phyloP scores from a whole-genome alignment of 2,888 invertebrate genomes.

The Chrysina gloriosa region DNA sequence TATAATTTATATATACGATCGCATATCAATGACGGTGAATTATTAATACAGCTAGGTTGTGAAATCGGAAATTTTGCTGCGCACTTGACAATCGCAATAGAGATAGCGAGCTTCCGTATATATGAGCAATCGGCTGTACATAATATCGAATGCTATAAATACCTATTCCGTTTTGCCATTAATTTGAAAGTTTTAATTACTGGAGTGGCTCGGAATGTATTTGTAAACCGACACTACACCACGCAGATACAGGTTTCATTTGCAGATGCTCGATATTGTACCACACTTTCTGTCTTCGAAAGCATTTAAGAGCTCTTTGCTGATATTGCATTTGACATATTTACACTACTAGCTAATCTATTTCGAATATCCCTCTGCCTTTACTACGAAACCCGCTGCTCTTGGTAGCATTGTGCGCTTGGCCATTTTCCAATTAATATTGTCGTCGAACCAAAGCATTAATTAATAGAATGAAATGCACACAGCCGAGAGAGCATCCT shows the following conservation, averaged over 20 bases:
- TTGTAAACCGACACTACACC: slow-evolving; percentile 45
- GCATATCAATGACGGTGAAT: background rate
- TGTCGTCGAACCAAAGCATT: too few relatives aligned
- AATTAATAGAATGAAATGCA: too few relatives aligned
- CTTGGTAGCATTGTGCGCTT: background rate
- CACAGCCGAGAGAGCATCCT: too few relatives aligned
- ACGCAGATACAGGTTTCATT: slow-evolving; percentile 44
- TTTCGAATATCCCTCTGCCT: background rate
- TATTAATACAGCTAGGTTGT: background rate
- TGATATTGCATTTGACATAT: slow-evolving; percentile 22
- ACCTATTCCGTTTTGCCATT: slow-evolving; percentile 46
- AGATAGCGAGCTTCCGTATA: background rate
- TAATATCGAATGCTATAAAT: slow-evolving; percentile 39
- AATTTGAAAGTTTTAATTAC: slow-evolving; percentile 50
- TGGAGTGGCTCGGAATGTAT: slow-evolving; percentile 44
- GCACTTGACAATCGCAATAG: background rate
- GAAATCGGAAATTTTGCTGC: background rate
- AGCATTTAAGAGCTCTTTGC: slow-evolving; percentile 5
- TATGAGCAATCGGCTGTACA: background rate
- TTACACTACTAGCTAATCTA: slow-evolving; percentile 1
- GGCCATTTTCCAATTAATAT: too few relatives aligned
- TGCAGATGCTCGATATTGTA: slow-evolving; percentile 38
- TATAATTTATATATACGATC: background rate
- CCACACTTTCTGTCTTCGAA: background rate
- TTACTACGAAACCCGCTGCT: slow-evolving; percentile 15